Percentiles rank a stretch among this genome's conserved stretches.
Evolutionary conservation across 1,140 invertebrate genomes (phyloP).

Genomic region (Pseudachorutes palmiensis): DNA sequence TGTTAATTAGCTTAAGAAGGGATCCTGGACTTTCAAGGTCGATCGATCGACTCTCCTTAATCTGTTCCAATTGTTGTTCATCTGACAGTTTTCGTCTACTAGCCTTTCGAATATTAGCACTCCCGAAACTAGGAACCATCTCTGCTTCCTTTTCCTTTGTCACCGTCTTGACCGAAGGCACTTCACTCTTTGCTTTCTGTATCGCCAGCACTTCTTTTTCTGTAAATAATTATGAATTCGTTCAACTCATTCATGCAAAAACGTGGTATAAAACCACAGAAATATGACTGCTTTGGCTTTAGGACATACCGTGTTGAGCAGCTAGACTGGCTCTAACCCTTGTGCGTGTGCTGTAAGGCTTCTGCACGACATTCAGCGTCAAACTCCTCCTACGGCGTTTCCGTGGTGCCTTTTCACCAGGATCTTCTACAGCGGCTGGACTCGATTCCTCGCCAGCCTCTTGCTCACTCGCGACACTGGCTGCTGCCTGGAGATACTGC

Average conservation of each 20-base stretch:
- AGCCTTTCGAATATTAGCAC: conserved; percentile 49
- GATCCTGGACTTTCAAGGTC: conserved; percentile 95
- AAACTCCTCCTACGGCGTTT: conserved; percentile 32
- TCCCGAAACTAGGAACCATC: conserved; percentile 73
- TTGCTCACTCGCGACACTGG: not conserved
- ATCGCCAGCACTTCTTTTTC: conserved; percentile 16
- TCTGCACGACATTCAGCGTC: conserved; percentile 16
- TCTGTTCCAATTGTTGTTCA: conserved; percentile 84
- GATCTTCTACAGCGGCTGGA: not conserved
- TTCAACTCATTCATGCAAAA: not conserved
- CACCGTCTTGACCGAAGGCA: conserved; percentile 36
- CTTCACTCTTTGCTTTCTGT: conserved; percentile 9
- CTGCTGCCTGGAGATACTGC: not conserved
- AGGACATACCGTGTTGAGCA: conserved; percentile 29
- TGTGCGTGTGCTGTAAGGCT: conserved; percentile 33
- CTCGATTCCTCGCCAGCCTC: not conserved
- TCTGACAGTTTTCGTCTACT: conserved; percentile 75
- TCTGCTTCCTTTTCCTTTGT: conserved; percentile 81
- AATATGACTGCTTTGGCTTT: not conserved
- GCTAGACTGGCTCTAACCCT: conserved; percentile 30
- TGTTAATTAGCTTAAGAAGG: conserved; percentile 83
- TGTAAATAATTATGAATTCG: no score
- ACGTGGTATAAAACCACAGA: not conserved
- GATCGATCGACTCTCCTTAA: conserved; percentile 76
- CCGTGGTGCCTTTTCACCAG: not conserved